These are phyloP conservation scores for Botia almorhae DNA, from an alignment of 2,797 vertebrate species.

Conservation along the genomic window DNA sequence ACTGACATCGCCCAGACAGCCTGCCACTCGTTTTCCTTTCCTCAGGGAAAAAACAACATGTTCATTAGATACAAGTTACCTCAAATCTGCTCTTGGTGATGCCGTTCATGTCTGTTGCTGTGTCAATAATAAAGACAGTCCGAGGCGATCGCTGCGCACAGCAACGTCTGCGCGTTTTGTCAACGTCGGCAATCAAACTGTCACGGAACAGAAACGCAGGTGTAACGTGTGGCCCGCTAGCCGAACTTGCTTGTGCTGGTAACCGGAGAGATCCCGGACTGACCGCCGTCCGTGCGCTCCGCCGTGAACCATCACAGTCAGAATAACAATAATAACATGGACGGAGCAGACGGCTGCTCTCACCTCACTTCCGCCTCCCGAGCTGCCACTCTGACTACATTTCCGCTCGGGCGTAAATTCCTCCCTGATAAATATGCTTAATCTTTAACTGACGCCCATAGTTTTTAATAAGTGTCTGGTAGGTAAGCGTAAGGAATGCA, in stretches of 20 bases:
- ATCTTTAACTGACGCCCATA: slow-evolving; percentile 2
- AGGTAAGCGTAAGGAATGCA: not conserved
- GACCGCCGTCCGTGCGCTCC: slow-evolving; percentile 66
- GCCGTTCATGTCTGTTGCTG: slow-evolving; percentile 84
- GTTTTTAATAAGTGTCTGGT: not conserved
- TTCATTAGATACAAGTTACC: slow-evolving; percentile 73
- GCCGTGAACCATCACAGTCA: slow-evolving; percentile 80
- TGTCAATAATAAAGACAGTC: slow-evolving; percentile 65
- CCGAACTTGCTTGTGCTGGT: slow-evolving; percentile 70
- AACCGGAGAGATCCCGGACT: slow-evolving; percentile 65
- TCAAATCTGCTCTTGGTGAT: slow-evolving; percentile 85
- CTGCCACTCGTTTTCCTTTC: slow-evolving; percentile 16
- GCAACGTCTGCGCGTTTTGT: slow-evolving; percentile 67
- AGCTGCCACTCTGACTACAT: slow-evolving; percentile 67
- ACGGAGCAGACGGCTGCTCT: slow-evolving; percentile 76
- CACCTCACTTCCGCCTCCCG: slow-evolving; percentile 85
- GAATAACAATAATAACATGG: slow-evolving; percentile 90
- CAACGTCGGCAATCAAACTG: slow-evolving; percentile 64
- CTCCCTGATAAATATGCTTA: slow-evolving; percentile 15
- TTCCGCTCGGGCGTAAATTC: slow-evolving; percentile 55
- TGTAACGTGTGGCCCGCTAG: slow-evolving; percentile 70
- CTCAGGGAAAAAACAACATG: slow-evolving; percentile 50
- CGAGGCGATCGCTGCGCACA: slow-evolving; percentile 58
- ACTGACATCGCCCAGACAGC: not conserved
- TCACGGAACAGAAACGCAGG: slow-evolving; percentile 31